Percentiles rank a stretch among this genome's conserved stretches.
phyloP scores from a whole-genome alignment of 2,888 invertebrate genomes.

The Dolichopus griseipennis region DNA sequence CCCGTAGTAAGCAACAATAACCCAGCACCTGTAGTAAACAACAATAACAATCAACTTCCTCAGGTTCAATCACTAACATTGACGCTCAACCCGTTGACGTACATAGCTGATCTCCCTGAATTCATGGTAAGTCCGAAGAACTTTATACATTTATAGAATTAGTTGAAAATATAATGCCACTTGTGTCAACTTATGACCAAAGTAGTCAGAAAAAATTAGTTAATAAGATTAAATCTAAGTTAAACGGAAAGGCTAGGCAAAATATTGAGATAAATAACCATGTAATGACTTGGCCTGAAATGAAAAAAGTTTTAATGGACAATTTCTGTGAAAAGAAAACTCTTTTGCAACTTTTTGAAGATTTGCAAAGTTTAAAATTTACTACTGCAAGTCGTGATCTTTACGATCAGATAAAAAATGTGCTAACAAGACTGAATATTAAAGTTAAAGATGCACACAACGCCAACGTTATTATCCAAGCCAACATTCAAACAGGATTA shows the following conservation, averaged over 20 bases:
- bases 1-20: too few species aligned
- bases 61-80: not conserved
- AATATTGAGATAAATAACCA: constrained; percentile 17
- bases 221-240: constrained; percentile 17
- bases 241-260: constrained; percentile 16
- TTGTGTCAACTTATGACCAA: constrained; percentile 11
- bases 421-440: constrained; percentile 9
- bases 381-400: not conserved
- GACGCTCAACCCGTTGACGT: not conserved
- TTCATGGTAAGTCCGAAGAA: not conserved
- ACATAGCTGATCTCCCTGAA: too few species aligned
- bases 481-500: too few species aligned
- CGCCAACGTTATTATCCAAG: too few species aligned
- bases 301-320: constrained; percentile 14
- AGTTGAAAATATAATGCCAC: not conserved
- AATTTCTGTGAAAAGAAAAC: constrained; percentile 7
- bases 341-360: not conserved
- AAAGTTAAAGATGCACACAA: constrained; percentile 15
- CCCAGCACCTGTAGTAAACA: too few species aligned
- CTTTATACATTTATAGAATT: constrained; percentile 4
- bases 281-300: constrained; percentile 14
- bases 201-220: constrained; percentile 12
- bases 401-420: not conserved
- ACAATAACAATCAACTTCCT: not conserved
- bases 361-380: not conserved